Evolutionary conservation across 2,888 invertebrate genomes (phyloP).

Genomic region (Cephus sareptanus): DNA sequence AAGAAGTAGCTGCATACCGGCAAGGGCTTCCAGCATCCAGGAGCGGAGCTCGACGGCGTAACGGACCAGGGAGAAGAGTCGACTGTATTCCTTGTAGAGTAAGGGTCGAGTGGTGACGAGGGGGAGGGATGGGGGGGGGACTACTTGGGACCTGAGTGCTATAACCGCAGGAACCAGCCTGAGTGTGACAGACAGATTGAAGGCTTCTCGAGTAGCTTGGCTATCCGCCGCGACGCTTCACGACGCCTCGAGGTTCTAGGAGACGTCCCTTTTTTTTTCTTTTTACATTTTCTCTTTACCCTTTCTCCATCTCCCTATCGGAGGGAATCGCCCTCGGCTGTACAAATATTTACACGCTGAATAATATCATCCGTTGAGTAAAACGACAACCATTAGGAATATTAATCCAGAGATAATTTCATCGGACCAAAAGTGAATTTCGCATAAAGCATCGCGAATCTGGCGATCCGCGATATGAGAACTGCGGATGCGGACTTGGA

Average conservation of each 20-base stretch:
- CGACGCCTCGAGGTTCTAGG: not conserved
- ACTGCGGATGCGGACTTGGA: not conserved
- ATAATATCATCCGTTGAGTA: not conserved
- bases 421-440: not conserved
- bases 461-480: not conserved
- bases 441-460: not conserved
- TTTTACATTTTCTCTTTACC: not conserved
- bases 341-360: not conserved
- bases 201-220: conserved; percentile 14
- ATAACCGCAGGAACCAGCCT: not conserved
- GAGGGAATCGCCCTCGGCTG: not conserved
- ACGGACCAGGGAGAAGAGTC: not conserved
- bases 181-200: conserved; percentile 19
- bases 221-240: not conserved
- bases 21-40: not conserved
- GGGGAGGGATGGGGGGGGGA: not conserved
- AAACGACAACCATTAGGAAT: not conserved
- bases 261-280: not conserved
- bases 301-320: not conserved
- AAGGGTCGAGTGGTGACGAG: not conserved
- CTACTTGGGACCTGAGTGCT: not conserved
- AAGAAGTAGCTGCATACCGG: not conserved
- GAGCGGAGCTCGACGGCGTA: not conserved
- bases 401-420: not conserved
- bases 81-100: not conserved